These are phyloP conservation scores for Plecotus auritus DNA, from an alignment of 2,113 vertebrate genomes.

Conservation along the genomic window DNA sequence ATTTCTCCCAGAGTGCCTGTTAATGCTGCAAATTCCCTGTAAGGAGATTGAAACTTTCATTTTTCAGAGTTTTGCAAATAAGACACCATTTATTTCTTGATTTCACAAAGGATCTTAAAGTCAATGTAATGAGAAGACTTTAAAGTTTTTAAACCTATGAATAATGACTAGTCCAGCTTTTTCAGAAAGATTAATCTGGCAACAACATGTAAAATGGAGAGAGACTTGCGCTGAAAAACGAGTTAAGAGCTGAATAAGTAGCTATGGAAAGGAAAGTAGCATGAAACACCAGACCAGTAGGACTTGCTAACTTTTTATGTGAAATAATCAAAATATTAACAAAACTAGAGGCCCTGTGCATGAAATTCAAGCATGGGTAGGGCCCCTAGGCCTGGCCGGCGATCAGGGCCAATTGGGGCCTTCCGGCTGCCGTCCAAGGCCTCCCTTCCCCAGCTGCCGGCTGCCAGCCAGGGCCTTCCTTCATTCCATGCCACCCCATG, in stretches of 20 bases:
- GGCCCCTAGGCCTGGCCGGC: too few species aligned
- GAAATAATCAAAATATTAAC: neutral
- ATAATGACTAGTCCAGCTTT: neutral
- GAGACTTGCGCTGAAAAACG: neutral
- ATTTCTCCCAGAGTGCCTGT: neutral
- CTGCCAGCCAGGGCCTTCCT: too few species aligned
- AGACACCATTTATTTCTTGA: neutral
- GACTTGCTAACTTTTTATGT: neutral
- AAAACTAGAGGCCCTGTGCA: neutral
- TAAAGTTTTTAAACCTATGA: neutral
- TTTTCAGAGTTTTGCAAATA: neutral
- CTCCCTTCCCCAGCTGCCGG: too few species aligned
- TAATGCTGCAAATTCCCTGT: slow-evolving; percentile 5
- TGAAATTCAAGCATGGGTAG: too few species aligned
- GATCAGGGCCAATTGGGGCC: too few species aligned
- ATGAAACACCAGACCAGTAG: neutral
- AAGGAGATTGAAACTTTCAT: neutral
- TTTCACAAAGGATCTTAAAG: slow-evolving; percentile 4
- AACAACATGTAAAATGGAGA: neutral
- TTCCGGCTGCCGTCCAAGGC: too few species aligned
- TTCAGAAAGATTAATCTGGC: neutral
- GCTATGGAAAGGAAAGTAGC: neutral
- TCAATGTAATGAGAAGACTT: neutral
- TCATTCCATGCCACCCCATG: too few species aligned
- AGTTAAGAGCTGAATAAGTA: neutral